Percentiles rank a stretch among this genome's conserved stretches.
These are phyloP conservation scores for Helogale parvula DNA, from an alignment of 2,113 vertebrate genomes.

Conservation along the genomic window DNA sequence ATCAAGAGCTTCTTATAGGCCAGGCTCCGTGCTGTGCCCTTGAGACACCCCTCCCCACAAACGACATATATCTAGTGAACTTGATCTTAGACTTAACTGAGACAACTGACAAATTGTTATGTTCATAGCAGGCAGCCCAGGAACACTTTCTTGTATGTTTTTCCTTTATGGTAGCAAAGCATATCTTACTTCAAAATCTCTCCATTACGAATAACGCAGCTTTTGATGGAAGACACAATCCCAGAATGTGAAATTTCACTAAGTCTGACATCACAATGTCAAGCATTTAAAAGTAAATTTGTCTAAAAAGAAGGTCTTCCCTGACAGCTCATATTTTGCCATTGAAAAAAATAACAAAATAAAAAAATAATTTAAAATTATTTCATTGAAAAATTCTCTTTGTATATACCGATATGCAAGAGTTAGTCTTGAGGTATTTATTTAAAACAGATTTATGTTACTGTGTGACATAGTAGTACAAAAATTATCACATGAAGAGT, in stretches of 20 bases:
- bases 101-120: background rate
- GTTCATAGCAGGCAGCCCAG: background rate
- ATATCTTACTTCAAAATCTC: background rate
- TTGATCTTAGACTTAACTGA: background rate
- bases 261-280: background rate
- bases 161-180: background rate
- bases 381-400: background rate
- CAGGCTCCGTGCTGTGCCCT: background rate
- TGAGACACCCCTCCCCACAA: background rate
- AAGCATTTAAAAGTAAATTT: slow-evolving; percentile 15
- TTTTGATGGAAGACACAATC: background rate
- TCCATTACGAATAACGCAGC: background rate
- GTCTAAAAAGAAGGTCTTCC: background rate
- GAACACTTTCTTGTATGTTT: background rate
- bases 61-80: background rate
- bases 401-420: background rate
- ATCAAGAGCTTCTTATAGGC: background rate
- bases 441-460: background rate
- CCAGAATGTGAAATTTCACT: background rate
- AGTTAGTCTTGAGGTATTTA: background rate
- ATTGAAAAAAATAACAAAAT: background rate
- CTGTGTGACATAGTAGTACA: background rate
- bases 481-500: background rate
- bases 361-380: slow-evolving; percentile 6
- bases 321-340: background rate